Conservation (phyloP, 2,888 invertebrate genomes). For the Cephalotes varians region DNA sequence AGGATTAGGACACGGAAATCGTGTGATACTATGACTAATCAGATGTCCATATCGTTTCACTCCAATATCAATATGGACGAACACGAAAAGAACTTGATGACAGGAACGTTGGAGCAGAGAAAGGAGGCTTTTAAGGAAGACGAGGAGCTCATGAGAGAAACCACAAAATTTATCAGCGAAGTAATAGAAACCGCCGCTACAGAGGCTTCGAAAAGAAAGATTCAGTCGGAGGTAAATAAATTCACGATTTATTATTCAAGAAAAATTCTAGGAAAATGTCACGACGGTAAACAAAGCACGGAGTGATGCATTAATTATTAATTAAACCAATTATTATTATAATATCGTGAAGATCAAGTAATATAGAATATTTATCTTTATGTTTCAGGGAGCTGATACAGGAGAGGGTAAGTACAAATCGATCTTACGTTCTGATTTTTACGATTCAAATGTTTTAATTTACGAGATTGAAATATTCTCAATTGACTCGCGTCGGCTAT, state of each 20-base stretch:
- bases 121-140: constrained; percentile 85
- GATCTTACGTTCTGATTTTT: not conserved
- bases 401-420: constrained; percentile 78
- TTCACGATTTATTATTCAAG: not conserved
- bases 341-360: not conserved
- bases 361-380: constrained; percentile 21
- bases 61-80: constrained; percentile 79
- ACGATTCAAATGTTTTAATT: constrained; percentile 18
- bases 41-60: constrained; percentile 78
- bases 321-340: not conserved
- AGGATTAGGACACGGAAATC: constrained; percentile 17
- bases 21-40: constrained; percentile 71
- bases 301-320: constrained; percentile 1
- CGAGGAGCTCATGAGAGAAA: constrained; percentile 86
- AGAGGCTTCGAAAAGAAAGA: constrained; percentile 84
- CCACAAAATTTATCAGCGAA: constrained; percentile 86
- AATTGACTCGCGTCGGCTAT: constrained; percentile 25
- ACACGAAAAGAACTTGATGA: constrained; percentile 77
- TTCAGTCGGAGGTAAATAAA: constrained; percentile 77
- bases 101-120: constrained; percentile 80
- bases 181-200: constrained; percentile 86
- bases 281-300: not conserved
- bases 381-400: constrained; percentile 78
- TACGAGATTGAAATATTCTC: constrained; percentile 29
- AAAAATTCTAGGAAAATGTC: not conserved